Percentiles rank a stretch among this genome's conserved stretches.
Evolutionary conservation across 2,113 vertebrate genomes (phyloP).

Genomic region (Vimba vimba): DNA sequence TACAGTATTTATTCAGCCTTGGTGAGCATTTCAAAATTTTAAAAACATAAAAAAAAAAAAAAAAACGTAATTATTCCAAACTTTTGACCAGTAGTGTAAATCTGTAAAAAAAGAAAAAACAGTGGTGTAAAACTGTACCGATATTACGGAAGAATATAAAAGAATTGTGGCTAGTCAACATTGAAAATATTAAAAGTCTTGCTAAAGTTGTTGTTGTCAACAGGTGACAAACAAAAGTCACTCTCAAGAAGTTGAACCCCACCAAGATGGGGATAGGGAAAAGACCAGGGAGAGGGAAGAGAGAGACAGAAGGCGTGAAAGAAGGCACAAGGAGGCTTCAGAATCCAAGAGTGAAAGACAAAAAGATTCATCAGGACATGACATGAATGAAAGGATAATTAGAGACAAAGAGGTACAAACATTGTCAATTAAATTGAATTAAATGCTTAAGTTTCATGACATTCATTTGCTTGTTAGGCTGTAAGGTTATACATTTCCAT

Average conservation of each 20-base stretch:
- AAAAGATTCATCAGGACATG: slow-evolving; percentile 40
- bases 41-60: too few relatives aligned
- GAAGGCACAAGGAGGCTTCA: slow-evolving; percentile 54
- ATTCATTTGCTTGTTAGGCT: not conserved
- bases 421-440: not conserved
- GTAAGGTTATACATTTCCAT: not conserved
- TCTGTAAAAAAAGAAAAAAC: not conserved
- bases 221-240: slow-evolving; percentile 61
- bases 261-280: slow-evolving; percentile 63
- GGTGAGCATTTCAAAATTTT: too few relatives aligned
- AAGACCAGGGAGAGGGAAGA: slow-evolving; percentile 65
- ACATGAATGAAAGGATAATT: slow-evolving; percentile 35
- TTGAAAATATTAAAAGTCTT: not conserved
- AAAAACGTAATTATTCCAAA: too few relatives aligned
- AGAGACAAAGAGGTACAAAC: slow-evolving; percentile 70
- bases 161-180: not conserved
- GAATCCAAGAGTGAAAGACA: slow-evolving; percentile 55
- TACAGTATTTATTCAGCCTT: too few relatives aligned
- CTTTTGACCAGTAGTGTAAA: too few relatives aligned
- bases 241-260: slow-evolving; percentile 55
- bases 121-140: not conserved
- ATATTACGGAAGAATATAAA: not conserved
- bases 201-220: not conserved
- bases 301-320: slow-evolving; percentile 64
- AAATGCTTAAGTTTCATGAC: not conserved